Base-by-base conservation (phyloP, 2,888 invertebrate species). In the Heliconius aoede region DNA sequence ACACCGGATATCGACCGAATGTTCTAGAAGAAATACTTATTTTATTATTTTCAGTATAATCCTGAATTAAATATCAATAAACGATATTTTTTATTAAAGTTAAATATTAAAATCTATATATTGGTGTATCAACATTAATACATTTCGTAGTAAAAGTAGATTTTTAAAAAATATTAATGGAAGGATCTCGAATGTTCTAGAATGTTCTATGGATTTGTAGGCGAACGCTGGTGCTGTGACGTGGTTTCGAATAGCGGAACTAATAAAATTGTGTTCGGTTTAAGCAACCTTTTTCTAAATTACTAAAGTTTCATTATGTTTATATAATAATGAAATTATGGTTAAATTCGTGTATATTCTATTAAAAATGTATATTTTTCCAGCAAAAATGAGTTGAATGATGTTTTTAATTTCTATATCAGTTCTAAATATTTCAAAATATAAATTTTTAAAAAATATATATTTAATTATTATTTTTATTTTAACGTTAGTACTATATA, bases 151-250 rank as follows among this genome's bases (percentile, higher is more conserved):
- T 15, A 1, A 7, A 72, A 71, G 21, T 51, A 11, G 5, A 1
- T 62, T 78, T 80, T 76, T 62, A 11, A 71, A 68, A 40, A 67
- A 64, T 78, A 75, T 80, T 80, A 83, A 78, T 83, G 81, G 92
- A 93, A 89, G 55, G 65, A 82, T 92, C 91, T 87, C 79, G 91
- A 91, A 88, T 69, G 55, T 85, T 91, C 92, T 78, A 81, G 90
- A 89, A 86, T 58, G 67, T 85, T 87, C 84, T 0, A 74, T 64
- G 26, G 11, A 74, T 78, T 72, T 78, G 67, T 74, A 28, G 74
- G 24, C 18, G 3, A 69, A 36, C 30, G 74, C 80, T 32, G n/a
- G n/a, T 80, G 71, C 71, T 84, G 90, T 83, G 84, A 82, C 81
- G 84, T 82, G 1, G 82, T 81, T 83, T 72, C 4, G 72, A 88